These are phyloP conservation scores for Argopecten irradians DNA, from an alignment of 1,140 invertebrate species.

Conservation along the genomic window DNA sequence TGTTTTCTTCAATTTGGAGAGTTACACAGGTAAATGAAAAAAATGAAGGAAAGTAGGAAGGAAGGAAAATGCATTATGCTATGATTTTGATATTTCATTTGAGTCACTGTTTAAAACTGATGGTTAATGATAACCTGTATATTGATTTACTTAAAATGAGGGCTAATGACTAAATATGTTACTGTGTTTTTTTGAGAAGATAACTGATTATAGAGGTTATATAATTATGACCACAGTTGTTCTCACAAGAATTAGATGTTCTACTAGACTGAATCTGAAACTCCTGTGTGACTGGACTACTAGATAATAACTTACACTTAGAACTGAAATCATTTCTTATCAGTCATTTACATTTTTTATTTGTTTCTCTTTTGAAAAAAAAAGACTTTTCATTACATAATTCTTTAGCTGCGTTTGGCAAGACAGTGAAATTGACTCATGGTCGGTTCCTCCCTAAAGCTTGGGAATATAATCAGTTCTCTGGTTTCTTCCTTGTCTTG, in stretches of 20 bases:
- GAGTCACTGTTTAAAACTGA: too few species aligned
- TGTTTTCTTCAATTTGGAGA: too few species aligned
- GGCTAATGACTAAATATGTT: too few species aligned
- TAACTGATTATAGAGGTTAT: too few species aligned
- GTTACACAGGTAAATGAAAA: too few species aligned
- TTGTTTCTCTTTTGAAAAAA: background rate
- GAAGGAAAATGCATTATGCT: too few species aligned
- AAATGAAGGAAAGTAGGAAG: too few species aligned
- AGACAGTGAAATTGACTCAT: slow-evolving; percentile 17
- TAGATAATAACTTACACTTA: background rate
- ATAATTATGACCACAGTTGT: background rate
- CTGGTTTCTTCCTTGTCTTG: background rate
- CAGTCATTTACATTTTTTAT: background rate
- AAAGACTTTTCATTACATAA: background rate
- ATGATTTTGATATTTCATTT: too few species aligned
- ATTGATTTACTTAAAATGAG: too few species aligned
- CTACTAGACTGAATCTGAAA: background rate
- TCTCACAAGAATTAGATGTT: background rate
- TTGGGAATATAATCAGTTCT: background rate
- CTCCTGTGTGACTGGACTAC: background rate
- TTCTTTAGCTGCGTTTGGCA: background rate
- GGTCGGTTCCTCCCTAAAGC: background rate
- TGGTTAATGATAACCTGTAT: too few species aligned
- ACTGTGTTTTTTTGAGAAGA: too few species aligned
- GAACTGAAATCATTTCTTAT: slow-evolving; percentile 9